Conservation (phyloP, 1,140 invertebrate genomes). For the Oscheius sp. region DNA sequence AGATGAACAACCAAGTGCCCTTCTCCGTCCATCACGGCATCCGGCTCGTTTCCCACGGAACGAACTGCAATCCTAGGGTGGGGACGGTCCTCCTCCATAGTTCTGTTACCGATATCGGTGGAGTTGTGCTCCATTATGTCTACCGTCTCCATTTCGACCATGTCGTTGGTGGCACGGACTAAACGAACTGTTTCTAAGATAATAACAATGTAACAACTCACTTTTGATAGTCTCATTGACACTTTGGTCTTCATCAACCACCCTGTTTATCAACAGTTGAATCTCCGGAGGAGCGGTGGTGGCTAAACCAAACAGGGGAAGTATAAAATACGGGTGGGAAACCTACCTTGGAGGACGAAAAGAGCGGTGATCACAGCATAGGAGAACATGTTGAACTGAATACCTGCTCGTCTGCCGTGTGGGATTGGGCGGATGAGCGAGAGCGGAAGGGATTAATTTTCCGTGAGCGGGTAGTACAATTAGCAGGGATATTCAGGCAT, state of each 20-base stretch:
- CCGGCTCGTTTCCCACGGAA: neutral
- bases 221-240: neutral
- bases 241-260: neutral
- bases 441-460: too few relatives aligned
- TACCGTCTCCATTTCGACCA: neutral
- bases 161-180: neutral
- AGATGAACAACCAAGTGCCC: neutral
- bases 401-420: too few relatives aligned
- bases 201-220: neutral
- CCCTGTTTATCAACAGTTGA: neutral
- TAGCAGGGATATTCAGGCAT: too few relatives aligned
- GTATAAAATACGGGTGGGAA: neutral
- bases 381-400: too few relatives aligned
- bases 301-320: neutral
- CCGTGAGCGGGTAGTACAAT: too few relatives aligned
- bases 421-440: too few relatives aligned
- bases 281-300: neutral
- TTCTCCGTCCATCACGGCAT: neutral
- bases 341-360: neutral
- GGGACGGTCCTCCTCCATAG: too few relatives aligned
- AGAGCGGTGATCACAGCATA: too few relatives aligned
- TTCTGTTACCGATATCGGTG: neutral
- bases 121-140: neutral
- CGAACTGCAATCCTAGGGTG: too few relatives aligned
- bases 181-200: neutral